These are phyloP conservation scores for Novumbra hubbsi DNA, from an alignment of 2,797 vertebrate species.

Conservation along the genomic window DNA sequence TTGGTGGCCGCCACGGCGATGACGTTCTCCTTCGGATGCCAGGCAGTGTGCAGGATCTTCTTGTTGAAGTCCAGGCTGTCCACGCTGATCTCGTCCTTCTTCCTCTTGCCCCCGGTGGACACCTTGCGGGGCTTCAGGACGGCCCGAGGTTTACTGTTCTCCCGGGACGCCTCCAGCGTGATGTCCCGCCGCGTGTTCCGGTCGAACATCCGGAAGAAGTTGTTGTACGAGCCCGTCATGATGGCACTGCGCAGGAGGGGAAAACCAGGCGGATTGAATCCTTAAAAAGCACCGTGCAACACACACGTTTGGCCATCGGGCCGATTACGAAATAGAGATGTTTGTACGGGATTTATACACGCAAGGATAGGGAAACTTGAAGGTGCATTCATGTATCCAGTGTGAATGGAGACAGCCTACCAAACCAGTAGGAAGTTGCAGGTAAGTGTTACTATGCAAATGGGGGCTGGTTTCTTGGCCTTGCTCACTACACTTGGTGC, in stretches of 20 bases:
- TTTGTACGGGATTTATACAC: background rate
- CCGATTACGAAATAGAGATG: background rate
- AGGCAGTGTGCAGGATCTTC: constrained; percentile 51
- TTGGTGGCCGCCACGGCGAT: constrained; percentile 53
- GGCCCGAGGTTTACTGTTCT: constrained; percentile 44
- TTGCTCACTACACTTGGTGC: too few relatives aligned
- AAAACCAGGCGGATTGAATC: background rate
- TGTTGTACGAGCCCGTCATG: constrained; percentile 53
- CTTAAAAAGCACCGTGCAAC: background rate
- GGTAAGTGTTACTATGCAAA: too few relatives aligned
- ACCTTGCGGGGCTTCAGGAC: constrained; percentile 45
- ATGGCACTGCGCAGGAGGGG: constrained; percentile 34
- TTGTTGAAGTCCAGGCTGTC: constrained; percentile 53
- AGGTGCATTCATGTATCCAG: background rate
- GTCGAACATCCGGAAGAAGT: constrained; percentile 55
- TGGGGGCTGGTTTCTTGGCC: too few relatives aligned
- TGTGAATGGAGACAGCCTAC: background rate
- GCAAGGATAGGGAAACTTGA: background rate
- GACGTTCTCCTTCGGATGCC: constrained; percentile 53
- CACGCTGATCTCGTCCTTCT: constrained; percentile 47
- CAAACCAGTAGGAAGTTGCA: background rate
- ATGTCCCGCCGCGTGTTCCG: constrained; percentile 44
- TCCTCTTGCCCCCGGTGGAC: constrained; percentile 45
- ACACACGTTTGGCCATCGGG: background rate
- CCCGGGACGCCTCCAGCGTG: constrained; percentile 50